Conservation (phyloP, 2,113 vertebrate genomes). For the Rana temporaria region DNA sequence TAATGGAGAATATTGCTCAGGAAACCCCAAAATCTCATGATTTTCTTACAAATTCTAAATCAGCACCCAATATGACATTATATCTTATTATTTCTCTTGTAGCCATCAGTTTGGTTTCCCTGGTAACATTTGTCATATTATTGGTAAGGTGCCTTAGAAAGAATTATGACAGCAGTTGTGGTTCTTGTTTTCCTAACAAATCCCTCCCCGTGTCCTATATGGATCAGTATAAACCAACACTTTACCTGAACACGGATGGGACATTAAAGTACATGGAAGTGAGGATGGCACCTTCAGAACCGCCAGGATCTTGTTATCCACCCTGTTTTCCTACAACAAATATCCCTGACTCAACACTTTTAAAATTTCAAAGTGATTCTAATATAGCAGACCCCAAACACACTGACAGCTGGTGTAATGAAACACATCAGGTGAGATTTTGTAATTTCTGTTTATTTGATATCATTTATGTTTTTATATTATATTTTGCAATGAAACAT, state of each 20-base stretch:
- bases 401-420: conserved; percentile 65
- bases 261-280: conserved; percentile 91
- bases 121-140: conserved; percentile 75
- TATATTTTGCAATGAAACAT: background rate
- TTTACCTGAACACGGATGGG: conserved; percentile 86
- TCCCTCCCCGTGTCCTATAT: background rate
- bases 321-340: conserved; percentile 83
- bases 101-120: conserved; percentile 75
- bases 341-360: conserved; percentile 79
- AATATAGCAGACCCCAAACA: conserved; percentile 63
- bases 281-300: conserved; percentile 80
- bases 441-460: background rate
- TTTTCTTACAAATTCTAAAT: conserved; percentile 69
- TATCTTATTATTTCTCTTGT: conserved; percentile 77
- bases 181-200: conserved; percentile 20
- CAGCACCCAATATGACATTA: conserved; percentile 68
- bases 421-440: conserved; percentile 72
- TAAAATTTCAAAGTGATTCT: conserved; percentile 72
- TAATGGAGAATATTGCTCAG: conserved; percentile 78
- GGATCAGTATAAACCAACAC: conserved; percentile 59
- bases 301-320: conserved; percentile 82
- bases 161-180: conserved; percentile 8
- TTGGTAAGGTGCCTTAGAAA: conserved; percentile 73
- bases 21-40: conserved; percentile 70
- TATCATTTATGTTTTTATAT: background rate